Percentiles rank a stretch among this genome's conserved stretches.
phyloP scores from a whole-genome alignment of 2,113 vertebrate genomes.

The Bos taurus region DNA sequence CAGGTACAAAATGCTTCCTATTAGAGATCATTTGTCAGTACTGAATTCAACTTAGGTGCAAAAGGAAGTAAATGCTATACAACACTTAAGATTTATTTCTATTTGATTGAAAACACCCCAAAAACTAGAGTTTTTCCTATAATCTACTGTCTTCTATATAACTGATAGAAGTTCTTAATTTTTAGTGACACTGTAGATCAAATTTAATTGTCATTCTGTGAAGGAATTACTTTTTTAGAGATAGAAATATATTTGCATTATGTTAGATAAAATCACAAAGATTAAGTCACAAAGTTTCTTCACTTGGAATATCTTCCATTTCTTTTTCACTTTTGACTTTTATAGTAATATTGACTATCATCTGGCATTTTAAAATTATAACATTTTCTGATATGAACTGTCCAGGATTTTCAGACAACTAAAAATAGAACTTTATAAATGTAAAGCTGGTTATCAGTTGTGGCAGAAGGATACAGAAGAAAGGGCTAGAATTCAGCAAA shows the following conservation, averaged over 20 bases:
- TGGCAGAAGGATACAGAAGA: conserved; percentile 48
- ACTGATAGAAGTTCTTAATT: conserved; percentile 70
- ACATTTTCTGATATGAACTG: conserved; percentile 12
- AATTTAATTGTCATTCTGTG: conserved; percentile 72
- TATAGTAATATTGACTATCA: neutral
- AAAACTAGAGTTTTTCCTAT: conserved; percentile 67
- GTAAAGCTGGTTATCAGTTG: conserved; percentile 70
- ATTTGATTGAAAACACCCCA: conserved; percentile 65
- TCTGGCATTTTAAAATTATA: neutral
- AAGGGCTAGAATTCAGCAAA: conserved; percentile 63
- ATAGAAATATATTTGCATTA: conserved; percentile 69
- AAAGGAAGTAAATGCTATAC: conserved; percentile 56
- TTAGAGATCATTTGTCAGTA: conserved; percentile 59
- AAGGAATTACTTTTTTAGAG: conserved; percentile 63
- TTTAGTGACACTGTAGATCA: conserved; percentile 73
- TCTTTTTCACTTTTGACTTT: conserved; percentile 41
- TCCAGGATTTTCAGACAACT: neutral
- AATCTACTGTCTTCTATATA: conserved; percentile 64
- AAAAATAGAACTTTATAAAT: conserved; percentile 53
- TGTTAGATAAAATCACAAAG: conserved; percentile 48
- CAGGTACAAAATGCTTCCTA: conserved; percentile 38
- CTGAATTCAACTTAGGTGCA: conserved; percentile 54
- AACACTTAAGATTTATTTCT: conserved; percentile 71
- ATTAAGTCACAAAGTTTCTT: conserved; percentile 18
- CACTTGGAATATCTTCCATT: neutral